phyloP scores from a whole-genome alignment of 2,113 vertebrate species.

The Campylorhamphus procurvoides region DNA sequence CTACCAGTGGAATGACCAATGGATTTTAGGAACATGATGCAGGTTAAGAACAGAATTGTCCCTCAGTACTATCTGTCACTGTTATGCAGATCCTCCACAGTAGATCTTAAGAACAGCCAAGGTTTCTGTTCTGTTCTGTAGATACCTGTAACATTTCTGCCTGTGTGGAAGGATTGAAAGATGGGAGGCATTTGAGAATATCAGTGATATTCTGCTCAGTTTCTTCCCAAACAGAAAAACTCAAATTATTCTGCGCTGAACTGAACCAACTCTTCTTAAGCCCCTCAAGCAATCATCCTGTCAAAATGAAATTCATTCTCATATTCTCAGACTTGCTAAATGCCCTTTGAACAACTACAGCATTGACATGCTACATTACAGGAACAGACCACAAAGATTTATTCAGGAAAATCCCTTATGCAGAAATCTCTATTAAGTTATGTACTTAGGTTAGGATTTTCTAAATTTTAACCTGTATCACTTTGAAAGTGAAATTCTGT shows the following conservation, averaged over 20 bases:
- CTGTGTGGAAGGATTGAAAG: not conserved
- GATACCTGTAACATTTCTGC: not conserved
- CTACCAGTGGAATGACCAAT: not conserved
- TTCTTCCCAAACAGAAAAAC: slow-evolving; percentile 67
- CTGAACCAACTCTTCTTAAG: not conserved
- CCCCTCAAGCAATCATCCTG: not conserved
- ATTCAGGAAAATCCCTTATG: not conserved
- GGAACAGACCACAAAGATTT: not conserved
- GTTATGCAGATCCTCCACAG: not conserved
- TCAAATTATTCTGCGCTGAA: not conserved
- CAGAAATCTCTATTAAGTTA: not conserved
- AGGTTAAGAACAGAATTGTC: not conserved
- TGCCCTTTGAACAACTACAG: not conserved
- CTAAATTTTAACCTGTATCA: not conserved
- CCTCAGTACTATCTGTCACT: not conserved
- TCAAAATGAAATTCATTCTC: not conserved
- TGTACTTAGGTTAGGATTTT: not conserved
- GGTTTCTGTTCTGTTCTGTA: not conserved
- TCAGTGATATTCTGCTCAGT: slow-evolving; percentile 48
- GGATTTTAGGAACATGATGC: not conserved
- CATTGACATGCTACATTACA: not conserved
- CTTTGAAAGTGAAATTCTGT: not conserved
- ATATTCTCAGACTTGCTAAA: not conserved
- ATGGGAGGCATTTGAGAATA: not conserved
- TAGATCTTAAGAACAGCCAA: not conserved